Evolutionary conservation across 2,888 invertebrate species (phyloP).

Genomic region (Zele albiditarsus): DNA sequence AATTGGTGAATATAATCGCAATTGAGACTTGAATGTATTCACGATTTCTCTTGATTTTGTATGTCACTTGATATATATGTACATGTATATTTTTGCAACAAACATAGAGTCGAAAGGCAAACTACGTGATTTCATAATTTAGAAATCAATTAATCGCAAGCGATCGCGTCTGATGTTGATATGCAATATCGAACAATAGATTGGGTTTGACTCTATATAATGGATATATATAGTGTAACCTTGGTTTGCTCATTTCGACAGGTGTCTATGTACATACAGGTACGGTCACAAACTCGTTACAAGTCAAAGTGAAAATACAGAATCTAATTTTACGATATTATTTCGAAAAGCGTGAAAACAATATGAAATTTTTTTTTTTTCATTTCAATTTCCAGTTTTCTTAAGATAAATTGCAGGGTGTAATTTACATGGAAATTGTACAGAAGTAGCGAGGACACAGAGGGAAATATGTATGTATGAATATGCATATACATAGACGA

Average conservation of each 20-base stretch:
- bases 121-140: background rate
- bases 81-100: background rate
- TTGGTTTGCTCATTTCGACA: conserved; percentile 4
- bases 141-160: conserved; percentile 6
- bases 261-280: background rate
- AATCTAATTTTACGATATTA: background rate
- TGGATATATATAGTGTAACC: too few species aligned
- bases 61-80: background rate
- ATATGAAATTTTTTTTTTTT: too few species aligned
- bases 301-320: background rate
- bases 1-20: background rate
- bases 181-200: too few species aligned
- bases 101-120: background rate
- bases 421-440: background rate
- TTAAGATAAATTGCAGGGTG: background rate
- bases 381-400: too few species aligned
- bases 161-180: background rate
- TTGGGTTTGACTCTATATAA: too few species aligned
- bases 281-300: background rate
- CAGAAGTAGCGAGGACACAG: background rate
- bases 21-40: background rate
- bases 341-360: too few species aligned
- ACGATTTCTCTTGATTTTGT: conserved; percentile 23
- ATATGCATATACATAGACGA: background rate
- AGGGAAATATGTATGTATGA: background rate